Conservation (phyloP, 2,797 vertebrate species). For the Eulemur albifrons region DNA sequence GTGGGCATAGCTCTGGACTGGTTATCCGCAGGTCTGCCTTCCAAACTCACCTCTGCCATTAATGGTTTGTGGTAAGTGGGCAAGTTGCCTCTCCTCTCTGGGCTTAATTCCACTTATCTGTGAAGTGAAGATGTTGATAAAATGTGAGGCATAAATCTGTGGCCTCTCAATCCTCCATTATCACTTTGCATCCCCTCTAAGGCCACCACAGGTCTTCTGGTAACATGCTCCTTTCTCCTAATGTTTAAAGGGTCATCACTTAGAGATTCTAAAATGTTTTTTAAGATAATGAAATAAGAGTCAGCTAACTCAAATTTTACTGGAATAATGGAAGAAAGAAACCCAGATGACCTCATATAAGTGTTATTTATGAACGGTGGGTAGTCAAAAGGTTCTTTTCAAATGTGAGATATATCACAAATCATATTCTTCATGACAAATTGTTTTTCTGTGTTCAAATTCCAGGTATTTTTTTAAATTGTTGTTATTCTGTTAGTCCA, state of each 20-base stretch:
- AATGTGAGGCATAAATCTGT: neutral
- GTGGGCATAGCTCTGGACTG: neutral
- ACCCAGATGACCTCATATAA: neutral
- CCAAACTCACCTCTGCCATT: neutral
- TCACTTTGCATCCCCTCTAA: neutral
- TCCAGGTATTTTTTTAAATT: neutral
- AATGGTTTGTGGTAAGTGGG: neutral
- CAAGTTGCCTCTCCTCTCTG: neutral
- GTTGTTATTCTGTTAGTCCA: neutral
- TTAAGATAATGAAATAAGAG: constrained; percentile 22
- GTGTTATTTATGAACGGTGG: neutral
- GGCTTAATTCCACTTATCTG: neutral
- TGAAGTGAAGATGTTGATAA: neutral
- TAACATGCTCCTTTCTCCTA: neutral
- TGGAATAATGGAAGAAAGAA: constrained; percentile 1
- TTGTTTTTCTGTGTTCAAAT: neutral
- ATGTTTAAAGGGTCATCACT: neutral
- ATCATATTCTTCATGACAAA: neutral
- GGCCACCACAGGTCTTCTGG: neutral
- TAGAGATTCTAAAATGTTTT: constrained; percentile 24
- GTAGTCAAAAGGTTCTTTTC: neutral
- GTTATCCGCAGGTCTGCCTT: neutral
- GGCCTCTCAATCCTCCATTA: neutral
- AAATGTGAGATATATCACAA: neutral
- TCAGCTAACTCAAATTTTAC: constrained; percentile 3